phyloP scores from a whole-genome alignment of 1,140 invertebrate genomes.

The Aricia agestis region DNA sequence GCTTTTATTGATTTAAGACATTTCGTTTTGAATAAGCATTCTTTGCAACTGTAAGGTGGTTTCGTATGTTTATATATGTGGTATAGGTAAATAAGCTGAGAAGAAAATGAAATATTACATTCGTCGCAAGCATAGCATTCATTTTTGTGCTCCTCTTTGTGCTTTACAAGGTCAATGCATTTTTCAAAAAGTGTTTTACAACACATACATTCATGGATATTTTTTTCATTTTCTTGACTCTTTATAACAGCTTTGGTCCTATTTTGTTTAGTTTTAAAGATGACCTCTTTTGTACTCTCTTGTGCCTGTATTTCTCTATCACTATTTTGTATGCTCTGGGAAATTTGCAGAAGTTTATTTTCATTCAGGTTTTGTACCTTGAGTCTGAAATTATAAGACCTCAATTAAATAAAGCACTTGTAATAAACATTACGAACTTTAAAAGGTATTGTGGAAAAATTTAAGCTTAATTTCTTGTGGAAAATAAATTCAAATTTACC shows the following conservation, averaged over 20 bases:
- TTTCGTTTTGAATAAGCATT: conserved; percentile 4
- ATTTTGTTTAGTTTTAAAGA: neutral
- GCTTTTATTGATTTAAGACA: neutral
- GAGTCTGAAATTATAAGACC: neutral
- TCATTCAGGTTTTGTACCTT: neutral
- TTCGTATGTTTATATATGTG: conserved; percentile 8
- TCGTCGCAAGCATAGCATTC: neutral
- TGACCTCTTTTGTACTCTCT: too few relatives aligned
- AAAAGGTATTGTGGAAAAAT: too few relatives aligned
- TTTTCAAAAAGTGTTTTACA: neutral
- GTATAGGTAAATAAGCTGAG: neutral
- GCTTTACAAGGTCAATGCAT: neutral
- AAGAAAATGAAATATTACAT: conserved; percentile 7
- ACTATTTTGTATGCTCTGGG: neutral
- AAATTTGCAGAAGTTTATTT: neutral
- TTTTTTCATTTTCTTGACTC: neutral
- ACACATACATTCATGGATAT: neutral
- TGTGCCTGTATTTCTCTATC: neutral
- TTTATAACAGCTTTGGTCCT: neutral
- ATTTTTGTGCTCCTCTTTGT: conserved; percentile 7
- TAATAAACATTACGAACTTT: neutral
- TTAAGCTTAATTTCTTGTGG: too few relatives aligned
- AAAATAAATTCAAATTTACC: too few relatives aligned
- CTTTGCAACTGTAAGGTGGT: conserved; percentile 9
- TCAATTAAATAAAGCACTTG: neutral